These are phyloP conservation scores for Schizopygopsis malacanthus DNA, from an alignment of 2,797 vertebrate genomes.

Conservation along the genomic window DNA sequence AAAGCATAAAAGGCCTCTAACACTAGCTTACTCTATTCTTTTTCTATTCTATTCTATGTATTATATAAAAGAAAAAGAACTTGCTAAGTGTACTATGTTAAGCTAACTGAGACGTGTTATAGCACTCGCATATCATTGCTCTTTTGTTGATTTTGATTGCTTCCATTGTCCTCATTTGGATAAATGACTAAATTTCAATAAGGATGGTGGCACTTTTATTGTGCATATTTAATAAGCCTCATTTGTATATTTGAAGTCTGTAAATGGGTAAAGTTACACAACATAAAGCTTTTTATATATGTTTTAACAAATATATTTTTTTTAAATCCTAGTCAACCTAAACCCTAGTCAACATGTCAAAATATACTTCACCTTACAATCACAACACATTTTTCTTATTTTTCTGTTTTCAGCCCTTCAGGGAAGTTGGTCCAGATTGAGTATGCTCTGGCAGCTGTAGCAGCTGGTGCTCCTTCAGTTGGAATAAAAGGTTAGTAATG, in stretches of 20 bases:
- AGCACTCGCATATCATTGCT: too few relatives aligned
- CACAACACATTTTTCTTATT: neutral
- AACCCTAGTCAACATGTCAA: neutral
- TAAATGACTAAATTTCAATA: neutral
- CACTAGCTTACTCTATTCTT: too few relatives aligned
- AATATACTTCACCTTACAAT: neutral
- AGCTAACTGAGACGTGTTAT: too few relatives aligned
- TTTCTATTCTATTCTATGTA: too few relatives aligned
- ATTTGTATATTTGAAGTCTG: neutral
- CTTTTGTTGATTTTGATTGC: too few relatives aligned
- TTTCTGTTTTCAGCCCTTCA: constrained; percentile 84
- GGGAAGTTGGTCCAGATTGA: constrained; percentile 99
- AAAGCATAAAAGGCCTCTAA: too few relatives aligned
- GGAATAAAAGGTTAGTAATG: constrained; percentile 84
- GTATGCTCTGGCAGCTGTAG: constrained; percentile 97
- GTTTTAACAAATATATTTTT: neutral
- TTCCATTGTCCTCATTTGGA: too few relatives aligned
- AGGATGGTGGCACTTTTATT: neutral
- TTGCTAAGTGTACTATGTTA: too few relatives aligned
- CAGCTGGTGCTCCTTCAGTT: constrained; percentile 96
- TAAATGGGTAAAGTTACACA: neutral
- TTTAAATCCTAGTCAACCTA: too few relatives aligned
- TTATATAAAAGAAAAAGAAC: too few relatives aligned
- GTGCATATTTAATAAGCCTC: neutral
- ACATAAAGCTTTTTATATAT: neutral